Evolutionary conservation across 2,113 vertebrate genomes (phyloP), one percentile per base, ranked within the genome.

Genomic region (Panurus biarmicus): DNA sequence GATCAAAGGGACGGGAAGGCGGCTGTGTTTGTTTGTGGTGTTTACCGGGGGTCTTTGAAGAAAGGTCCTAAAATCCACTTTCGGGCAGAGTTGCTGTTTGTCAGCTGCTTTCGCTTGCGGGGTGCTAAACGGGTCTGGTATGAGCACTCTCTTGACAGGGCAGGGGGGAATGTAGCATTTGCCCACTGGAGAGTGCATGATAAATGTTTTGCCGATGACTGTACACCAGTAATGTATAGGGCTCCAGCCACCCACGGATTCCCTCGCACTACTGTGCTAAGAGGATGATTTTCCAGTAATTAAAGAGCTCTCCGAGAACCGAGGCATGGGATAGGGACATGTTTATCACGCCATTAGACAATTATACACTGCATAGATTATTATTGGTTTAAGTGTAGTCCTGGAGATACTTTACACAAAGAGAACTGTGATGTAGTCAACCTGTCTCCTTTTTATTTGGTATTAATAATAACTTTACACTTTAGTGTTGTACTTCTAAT

Each of bases 161-260:
- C 90, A 93, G 92, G 96, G 97, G 98, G 98, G 99, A 99, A 99
- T 99, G 98, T 98, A 89, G 97, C 98, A 96, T 97, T 97, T 97
- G 97, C 97, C 96, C 98, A 98, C 96, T 98, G 98, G 98, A 97
- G 97, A 97, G 98, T 97, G 98, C 98, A 96, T 98, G 99, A 98
- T 98, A 98, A 98, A 99, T 99, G 98, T 97, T 98, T 99, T 87
- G 92, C 97, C 94, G 97, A 97, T 99, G 99, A 99, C 98, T 98
- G 87, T 97, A 85, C 96, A 22, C 70, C 95, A 67, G 96, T 66
- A 94, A 93, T 95, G 87, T 92, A 97, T 97, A 98, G 97, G 94
- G 84, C 97, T 95, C 33, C 95, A 92, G 91, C 97, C 98, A 84
- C 98, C 98, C 98, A 98, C 97, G 51, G 97, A 96, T 94, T 89